Conservation (phyloP, 2,113 vertebrate species). For the Chlorodrepanis virens region DNA sequence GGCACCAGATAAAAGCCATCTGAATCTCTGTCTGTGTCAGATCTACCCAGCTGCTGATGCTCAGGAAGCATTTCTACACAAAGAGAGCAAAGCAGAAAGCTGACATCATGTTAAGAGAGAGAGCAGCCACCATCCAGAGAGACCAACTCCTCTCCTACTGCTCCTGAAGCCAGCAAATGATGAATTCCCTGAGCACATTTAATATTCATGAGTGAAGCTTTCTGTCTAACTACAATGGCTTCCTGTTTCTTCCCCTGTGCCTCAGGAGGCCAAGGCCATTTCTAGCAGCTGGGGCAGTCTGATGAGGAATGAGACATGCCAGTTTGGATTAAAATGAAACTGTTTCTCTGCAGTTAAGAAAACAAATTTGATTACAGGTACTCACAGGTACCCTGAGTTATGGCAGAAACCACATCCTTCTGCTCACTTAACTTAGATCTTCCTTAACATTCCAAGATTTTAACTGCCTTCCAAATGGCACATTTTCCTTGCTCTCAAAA, state of each 20-base stretch:
- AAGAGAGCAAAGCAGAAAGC: background rate
- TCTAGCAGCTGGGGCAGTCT: background rate
- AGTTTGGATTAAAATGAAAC: background rate
- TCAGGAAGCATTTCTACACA: background rate
- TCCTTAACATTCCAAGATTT: background rate
- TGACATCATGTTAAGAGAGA: background rate
- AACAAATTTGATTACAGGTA: background rate
- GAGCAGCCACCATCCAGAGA: background rate
- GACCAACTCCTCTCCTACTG: background rate
- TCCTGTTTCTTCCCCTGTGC: background rate
- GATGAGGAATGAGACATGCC: background rate
- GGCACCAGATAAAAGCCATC: background rate
- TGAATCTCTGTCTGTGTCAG: background rate
- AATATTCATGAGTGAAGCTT: background rate
- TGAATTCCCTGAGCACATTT: background rate
- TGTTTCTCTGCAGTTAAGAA: background rate
- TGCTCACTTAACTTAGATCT: background rate
- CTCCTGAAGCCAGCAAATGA: background rate
- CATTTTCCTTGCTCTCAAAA: background rate
- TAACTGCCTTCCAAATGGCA: background rate
- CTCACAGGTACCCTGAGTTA: background rate
- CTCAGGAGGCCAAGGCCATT: background rate
- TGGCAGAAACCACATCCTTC: background rate
- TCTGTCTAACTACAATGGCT: background rate
- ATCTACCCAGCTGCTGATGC: background rate